Conservation (phyloP, 2,113 vertebrate genomes). For the Nesoenas mayeri region DNA sequence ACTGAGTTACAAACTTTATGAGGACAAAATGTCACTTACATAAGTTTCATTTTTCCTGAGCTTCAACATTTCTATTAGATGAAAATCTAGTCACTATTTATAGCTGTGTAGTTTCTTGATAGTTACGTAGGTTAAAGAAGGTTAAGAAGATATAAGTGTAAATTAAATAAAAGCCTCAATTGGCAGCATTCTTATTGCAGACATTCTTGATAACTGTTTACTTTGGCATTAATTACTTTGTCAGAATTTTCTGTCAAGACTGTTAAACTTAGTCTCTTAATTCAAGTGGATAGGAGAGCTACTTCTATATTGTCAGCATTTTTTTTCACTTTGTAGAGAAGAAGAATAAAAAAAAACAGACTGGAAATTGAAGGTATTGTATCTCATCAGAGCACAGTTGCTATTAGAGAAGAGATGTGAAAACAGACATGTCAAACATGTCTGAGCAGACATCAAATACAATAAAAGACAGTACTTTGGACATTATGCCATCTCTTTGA, state of each 20-base stretch:
- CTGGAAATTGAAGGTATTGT: neutral
- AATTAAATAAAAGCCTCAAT: neutral
- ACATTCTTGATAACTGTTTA: neutral
- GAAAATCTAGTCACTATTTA: neutral
- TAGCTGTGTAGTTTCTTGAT: neutral
- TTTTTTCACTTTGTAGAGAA: neutral
- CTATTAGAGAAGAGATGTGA: neutral
- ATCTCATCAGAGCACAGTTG: neutral
- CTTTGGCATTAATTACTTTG: neutral
- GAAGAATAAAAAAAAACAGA: neutral
- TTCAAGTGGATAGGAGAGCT: neutral
- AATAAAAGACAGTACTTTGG: neutral
- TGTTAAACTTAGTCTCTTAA: neutral
- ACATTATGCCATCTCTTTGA: neutral
- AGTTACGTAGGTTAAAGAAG: neutral
- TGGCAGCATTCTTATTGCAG: neutral
- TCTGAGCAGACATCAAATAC: neutral
- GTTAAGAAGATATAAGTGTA: neutral
- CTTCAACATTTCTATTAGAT: neutral
- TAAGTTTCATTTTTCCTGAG: neutral
- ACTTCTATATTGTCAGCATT: neutral
- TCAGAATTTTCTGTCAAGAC: neutral
- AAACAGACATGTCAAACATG: neutral
- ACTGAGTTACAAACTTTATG: neutral
- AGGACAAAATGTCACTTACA: neutral